Conservation (phyloP, 2,113 vertebrate genomes). For the Psettodes erumei region DNA sequence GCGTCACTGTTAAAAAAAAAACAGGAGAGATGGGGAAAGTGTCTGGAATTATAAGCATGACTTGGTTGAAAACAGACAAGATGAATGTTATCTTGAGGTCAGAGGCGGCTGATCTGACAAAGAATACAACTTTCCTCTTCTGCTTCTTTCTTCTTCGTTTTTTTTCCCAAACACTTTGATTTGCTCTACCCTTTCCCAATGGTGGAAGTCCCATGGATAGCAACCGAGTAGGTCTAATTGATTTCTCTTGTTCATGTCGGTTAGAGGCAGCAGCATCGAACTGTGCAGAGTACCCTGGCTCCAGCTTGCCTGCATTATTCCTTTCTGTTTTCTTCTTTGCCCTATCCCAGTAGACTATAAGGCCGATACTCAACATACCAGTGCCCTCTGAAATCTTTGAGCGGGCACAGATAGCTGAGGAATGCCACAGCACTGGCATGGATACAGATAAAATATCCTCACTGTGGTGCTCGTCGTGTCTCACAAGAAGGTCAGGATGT, state of each 20-base stretch:
- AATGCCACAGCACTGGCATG: conserved; percentile 27
- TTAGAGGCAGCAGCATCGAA: conserved; percentile 72
- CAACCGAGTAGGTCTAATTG: conserved; percentile 80
- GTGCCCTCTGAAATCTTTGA: conserved; percentile 41
- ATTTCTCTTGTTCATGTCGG: conserved; percentile 80
- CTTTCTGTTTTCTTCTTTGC: conserved; percentile 51
- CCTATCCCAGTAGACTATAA: conserved; percentile 46
- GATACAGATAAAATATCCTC: conserved; percentile 11
- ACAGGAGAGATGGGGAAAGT: conserved; percentile 27
- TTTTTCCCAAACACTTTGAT: conserved; percentile 50
- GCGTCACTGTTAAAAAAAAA: conserved; percentile 6
- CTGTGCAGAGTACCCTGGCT: conserved; percentile 72
- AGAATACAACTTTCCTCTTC: conserved; percentile 49
- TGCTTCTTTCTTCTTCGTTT: conserved; percentile 47
- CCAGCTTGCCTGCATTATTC: conserved; percentile 66
- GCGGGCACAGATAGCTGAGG: conserved; percentile 13
- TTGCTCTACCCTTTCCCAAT: conserved; percentile 57
- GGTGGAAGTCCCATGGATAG: conserved; percentile 67
- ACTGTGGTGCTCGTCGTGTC: background rate
- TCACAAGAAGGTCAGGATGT: conserved; percentile 57
- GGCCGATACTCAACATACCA: conserved; percentile 56
- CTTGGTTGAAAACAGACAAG: conserved; percentile 27
- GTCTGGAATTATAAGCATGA: conserved; percentile 55
- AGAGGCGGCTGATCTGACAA: conserved; percentile 52
- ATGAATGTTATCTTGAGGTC: conserved; percentile 65